Evolutionary conservation across 1,140 invertebrate genomes (phyloP), one percentile per base, ranked within the genome.

Genomic region (Adoxophyes honmai): DNA sequence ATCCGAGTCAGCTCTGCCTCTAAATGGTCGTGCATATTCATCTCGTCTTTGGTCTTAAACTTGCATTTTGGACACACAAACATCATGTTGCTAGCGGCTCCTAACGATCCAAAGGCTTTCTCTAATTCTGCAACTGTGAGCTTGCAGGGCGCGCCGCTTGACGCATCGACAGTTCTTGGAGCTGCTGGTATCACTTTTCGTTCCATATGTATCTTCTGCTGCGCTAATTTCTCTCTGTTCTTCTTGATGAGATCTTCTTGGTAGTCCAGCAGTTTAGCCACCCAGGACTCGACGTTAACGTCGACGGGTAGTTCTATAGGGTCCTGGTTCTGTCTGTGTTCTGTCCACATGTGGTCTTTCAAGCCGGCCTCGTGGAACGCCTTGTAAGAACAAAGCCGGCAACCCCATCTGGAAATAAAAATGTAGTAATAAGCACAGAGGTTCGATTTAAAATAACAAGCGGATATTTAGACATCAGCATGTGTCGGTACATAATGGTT

Each of bases 1-100:
- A 88, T 84, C 57, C 80, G 84, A 38, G 74, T 73, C 14, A 88
- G 54, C 58, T 88, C 85, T 8, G 35, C 71, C 57, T 86, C 81
- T 55, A 88, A 68, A 60, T 88, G 85, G 14, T 75, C 68, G 9
- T 64, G 62, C 70, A 86, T 79, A 0, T 44, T 34, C 3, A 37
- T 53, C 37, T 83, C 81, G n/a, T 80, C 73, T 8, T 62, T 74
- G 7, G 62, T 55, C 1, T 37, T 56, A 7, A 52, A 57, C 10
- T 56, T 33, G 55, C 85, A 88, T 39, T 83, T 86, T 0, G 85
- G 81, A 38, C 82, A 88, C 10, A 64, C 66, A 38, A 66, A 86
- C 4, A 63, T 63, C 39, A 38, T 60, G 6, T 74, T 57, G 0
- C 44, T 63, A 0, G 80, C 57, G 1, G 48, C 54, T 1, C 86